Conservation (phyloP, 2,888 invertebrate species). For the Trissolcus japonicus region DNA sequence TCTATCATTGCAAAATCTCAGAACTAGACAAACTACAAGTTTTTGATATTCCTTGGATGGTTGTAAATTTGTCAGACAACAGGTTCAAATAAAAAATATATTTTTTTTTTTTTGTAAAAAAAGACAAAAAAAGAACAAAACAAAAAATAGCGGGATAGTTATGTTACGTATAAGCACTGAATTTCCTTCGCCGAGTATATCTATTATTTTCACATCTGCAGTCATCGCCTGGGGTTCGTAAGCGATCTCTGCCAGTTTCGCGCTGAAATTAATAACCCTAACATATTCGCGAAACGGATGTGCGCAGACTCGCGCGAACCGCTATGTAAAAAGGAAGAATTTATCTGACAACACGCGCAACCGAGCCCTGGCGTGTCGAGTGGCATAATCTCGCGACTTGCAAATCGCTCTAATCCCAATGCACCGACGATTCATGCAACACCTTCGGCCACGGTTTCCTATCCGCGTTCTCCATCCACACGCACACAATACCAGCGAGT, state of each 20-base stretch:
- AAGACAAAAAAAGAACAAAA: slow-evolving; percentile 8
- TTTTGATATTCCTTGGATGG: too few relatives aligned
- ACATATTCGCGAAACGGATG: slow-evolving; percentile 50
- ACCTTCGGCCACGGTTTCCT: slow-evolving; percentile 51
- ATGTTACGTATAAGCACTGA: slow-evolving; percentile 47
- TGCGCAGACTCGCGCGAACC: slow-evolving; percentile 41
- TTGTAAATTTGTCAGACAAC: too few relatives aligned
- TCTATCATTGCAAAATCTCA: too few relatives aligned
- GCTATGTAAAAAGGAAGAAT: slow-evolving; percentile 51
- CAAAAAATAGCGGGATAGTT: slow-evolving; percentile 27
- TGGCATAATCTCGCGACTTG: slow-evolving; percentile 56
- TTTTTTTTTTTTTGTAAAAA: neutral
- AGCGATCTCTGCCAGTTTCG: slow-evolving; percentile 46
- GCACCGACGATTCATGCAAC: slow-evolving; percentile 50
- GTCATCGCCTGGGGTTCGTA: slow-evolving; percentile 43
- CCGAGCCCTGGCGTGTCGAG: slow-evolving; percentile 51
- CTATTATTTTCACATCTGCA: slow-evolving; percentile 54
- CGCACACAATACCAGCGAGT: slow-evolving; percentile 46
- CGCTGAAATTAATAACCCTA: slow-evolving; percentile 54
- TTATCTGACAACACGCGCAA: slow-evolving; percentile 46
- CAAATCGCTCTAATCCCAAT: slow-evolving; percentile 57
- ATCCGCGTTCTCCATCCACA: slow-evolving; percentile 51
- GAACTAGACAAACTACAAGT: neutral
- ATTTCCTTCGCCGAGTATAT: slow-evolving; percentile 33
- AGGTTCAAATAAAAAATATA: too few relatives aligned